phyloP scores from a whole-genome alignment of 2,113 vertebrate species.

The Megaptera novaeangliae region DNA sequence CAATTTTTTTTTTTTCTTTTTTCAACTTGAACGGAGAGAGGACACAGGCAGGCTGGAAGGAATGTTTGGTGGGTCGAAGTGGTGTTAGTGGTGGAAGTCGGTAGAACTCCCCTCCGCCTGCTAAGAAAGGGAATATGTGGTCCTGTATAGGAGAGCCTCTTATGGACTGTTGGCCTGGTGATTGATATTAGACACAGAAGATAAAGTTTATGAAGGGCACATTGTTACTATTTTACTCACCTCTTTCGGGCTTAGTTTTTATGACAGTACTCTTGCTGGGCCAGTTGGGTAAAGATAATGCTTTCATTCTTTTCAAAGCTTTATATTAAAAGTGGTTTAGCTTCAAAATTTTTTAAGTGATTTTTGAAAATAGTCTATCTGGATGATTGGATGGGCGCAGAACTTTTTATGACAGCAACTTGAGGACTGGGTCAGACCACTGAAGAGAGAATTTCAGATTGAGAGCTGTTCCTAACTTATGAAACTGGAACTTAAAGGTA shows the following conservation, averaged over 20 bases:
- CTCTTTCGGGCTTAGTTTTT: not conserved
- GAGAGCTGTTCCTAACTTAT: not conserved
- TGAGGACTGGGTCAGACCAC: not conserved
- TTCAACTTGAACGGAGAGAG: not conserved
- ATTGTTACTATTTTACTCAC: not conserved
- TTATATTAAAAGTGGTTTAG: not conserved
- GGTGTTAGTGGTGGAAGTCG: not conserved
- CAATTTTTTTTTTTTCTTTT: rapidly evolving
- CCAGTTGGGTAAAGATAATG: not conserved
- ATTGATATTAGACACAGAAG: not conserved
- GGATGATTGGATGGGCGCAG: not conserved
- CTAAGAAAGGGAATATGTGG: not conserved
- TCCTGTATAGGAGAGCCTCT: not conserved
- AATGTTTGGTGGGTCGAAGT: not conserved
- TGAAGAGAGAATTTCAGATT: not conserved
- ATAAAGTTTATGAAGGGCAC: not conserved
- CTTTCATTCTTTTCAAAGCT: constrained; percentile 27
- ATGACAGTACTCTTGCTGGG: not conserved
- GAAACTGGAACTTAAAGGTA: not conserved
- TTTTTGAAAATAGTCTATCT: not conserved
- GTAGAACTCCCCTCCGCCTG: not conserved
- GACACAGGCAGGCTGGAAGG: not conserved
- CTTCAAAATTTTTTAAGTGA: not conserved
- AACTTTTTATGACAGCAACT: not conserved
- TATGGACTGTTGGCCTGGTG: not conserved